Evolutionary conservation across 2,888 invertebrate species (phyloP), one percentile per base, ranked within the genome.

Genomic region (Entomobrya multifasciata): DNA sequence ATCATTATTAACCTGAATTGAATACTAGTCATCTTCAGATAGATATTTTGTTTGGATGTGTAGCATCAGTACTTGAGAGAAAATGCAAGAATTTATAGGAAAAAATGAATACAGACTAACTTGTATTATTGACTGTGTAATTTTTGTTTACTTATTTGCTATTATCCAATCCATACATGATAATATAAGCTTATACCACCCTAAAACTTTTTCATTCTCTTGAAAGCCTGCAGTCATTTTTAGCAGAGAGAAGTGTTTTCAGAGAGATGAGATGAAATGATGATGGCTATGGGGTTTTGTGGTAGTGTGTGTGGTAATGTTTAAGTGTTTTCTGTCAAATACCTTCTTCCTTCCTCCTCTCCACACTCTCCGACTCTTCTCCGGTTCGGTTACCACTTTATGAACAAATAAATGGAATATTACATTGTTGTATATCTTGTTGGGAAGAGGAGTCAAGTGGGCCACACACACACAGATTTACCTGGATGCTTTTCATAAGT

Each of bases 371-470:
- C n/a, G n/a, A n/a, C n/a, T n/a, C n/a, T 13, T 47, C 78, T 70
- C 47, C 30, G 80, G 85, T 79, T 87, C 84, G 84, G 87, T 84
- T 87, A 84, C 80, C 84, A 83, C 87, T 87, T 80, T 70, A 67
- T 30, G 52, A 47, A 57, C 57, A 55, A 36, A 65, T 36, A 27
- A 78, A 57, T 74, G 44, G 67, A 84, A 76, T 82, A 87, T 70
- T 67, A 82, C 57, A 41, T 81, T 52, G 77, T 81, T 52, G 77
- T 76, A 83, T 65, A 78, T 60, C 20, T 72, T 85, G 77, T 60
- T 76, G 8, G 36, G 8, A 4, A 36, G 36, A 36, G 15, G n/a
- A 85, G 78, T 85, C 85, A 85, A 85, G 85, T 78, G 72, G 85
- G 85, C 85, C 85, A 85, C 85, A 85, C 80, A 76, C 72, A 78